Percentiles rank a stretch among this genome's conserved stretches.
Evolutionary conservation across 53 echinoderm and acorn worm genomes (phyloP).

Genomic region (Hippasteria phrygiana): DNA sequence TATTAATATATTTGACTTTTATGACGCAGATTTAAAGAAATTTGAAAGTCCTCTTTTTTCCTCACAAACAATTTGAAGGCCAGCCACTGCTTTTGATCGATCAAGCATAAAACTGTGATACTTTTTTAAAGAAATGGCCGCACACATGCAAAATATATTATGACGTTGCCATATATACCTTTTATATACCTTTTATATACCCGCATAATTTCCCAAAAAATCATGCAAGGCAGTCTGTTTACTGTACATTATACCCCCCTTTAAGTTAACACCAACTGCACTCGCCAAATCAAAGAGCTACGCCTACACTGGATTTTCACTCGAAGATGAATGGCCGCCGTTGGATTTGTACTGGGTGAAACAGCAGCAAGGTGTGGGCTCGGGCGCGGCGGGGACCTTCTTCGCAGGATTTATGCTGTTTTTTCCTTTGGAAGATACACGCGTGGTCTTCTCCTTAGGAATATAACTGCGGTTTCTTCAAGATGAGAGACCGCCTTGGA

Average conservation of each 20-base stretch:
- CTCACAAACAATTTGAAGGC: no score
- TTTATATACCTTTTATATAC: background rate
- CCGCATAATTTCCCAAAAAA: background rate
- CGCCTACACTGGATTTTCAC: constrained; percentile 55
- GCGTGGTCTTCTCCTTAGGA: constrained; percentile 48
- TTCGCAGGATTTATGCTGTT: constrained; percentile 32
- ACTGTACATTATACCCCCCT: background rate
- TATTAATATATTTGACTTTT: no score
- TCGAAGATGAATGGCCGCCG: constrained; percentile 61
- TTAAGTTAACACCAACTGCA: constrained; percentile 43
- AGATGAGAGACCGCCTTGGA: constrained; percentile 98
- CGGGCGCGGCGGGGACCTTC: constrained; percentile 64
- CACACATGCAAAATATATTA: no score
- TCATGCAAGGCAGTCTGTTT: background rate
- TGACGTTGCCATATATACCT: no score
- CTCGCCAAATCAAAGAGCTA: constrained; percentile 19
- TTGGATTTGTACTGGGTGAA: constrained; percentile 32
- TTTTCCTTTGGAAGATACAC: constrained; percentile 60
- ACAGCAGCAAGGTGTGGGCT: constrained; percentile 48
- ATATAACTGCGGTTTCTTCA: constrained; percentile 67
- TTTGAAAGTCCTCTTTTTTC: no score
- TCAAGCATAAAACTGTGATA: no score
- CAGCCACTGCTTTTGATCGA: no score
- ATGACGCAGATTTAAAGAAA: no score
- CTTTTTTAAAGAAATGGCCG: no score